phyloP scores from a whole-genome alignment of 64 coral and sea anemone genomes.

The Porites lutea region DNA sequence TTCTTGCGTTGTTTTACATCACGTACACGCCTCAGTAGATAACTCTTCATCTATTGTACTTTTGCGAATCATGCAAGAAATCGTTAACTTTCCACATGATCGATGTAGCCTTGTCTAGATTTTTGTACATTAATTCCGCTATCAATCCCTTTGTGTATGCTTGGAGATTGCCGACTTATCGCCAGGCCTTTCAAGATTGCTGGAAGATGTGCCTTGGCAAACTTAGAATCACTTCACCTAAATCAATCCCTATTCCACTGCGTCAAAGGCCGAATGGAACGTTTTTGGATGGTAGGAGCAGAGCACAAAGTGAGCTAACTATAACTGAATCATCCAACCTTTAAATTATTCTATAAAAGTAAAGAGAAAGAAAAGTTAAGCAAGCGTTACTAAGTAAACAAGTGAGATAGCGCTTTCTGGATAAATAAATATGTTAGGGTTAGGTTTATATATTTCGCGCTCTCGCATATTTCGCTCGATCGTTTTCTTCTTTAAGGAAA shows the following conservation, averaged over 20 bases:
- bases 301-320: not conserved
- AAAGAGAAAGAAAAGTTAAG: too few relatives aligned
- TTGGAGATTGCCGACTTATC: conserved; percentile 20
- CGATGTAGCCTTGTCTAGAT: not conserved
- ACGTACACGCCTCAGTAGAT: conserved; percentile 30
- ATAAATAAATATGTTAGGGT: too few relatives aligned
- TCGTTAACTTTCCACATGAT: conserved; percentile 39
- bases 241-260: not conserved
- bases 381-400: too few relatives aligned
- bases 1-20: not conserved
- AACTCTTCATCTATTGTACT: conserved; percentile 13
- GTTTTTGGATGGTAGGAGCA: too few relatives aligned
- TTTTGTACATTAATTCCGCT: conserved; percentile 13
- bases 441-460: too few relatives aligned
- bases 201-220: not conserved
- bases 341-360: too few relatives aligned
- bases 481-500: too few relatives aligned
- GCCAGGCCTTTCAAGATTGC: not conserved
- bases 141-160: conserved; percentile 39
- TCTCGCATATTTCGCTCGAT: too few relatives aligned
- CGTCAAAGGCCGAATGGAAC: not conserved
- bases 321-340: not conserved
- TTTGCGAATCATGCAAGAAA: conserved; percentile 8
- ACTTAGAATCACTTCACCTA: not conserved
- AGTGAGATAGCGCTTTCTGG: too few relatives aligned